phyloP scores from a whole-genome alignment of 2,113 vertebrate genomes.

The Campylomormyrus numenius region DNA sequence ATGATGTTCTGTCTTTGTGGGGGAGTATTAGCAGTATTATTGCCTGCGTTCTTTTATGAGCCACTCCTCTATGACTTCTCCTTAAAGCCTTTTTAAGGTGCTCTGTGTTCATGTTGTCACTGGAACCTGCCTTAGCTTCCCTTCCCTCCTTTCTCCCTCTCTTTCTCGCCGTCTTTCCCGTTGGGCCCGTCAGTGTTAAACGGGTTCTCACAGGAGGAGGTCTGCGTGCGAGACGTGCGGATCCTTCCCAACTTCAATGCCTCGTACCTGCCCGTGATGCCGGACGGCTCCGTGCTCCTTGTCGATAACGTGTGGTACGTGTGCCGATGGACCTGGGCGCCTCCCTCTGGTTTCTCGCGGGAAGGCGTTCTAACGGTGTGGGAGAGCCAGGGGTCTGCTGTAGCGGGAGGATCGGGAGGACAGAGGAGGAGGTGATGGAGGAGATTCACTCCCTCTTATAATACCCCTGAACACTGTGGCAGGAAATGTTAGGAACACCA shows the following conservation, averaged over 20 bases:
- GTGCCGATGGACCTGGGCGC: neutral
- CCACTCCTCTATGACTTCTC: neutral
- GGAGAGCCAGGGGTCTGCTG: neutral
- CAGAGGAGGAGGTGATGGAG: neutral
- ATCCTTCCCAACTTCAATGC: conserved; percentile 81
- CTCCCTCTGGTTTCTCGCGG: neutral
- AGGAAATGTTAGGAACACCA: neutral
- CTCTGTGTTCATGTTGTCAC: neutral
- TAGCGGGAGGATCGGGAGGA: neutral
- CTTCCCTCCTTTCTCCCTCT: neutral
- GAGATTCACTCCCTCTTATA: neutral
- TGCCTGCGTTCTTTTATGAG: neutral
- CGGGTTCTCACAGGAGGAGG: conserved; percentile 71
- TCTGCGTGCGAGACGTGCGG: conserved; percentile 68
- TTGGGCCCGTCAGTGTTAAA: conserved; percentile 63
- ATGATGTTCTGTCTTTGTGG: neutral
- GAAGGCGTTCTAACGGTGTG: neutral
- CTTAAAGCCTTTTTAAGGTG: neutral
- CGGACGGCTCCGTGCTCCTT: conserved; percentile 77
- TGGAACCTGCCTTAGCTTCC: neutral
- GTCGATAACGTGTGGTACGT: conserved; percentile 79
- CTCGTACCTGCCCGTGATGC: conserved; percentile 82
- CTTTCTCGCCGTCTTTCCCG: neutral
- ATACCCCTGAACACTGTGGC: neutral
- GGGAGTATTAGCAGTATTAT: neutral